phyloP scores from a whole-genome alignment of 92 coral and sea anemone genomes.

The Scolanthus callimorphus region DNA sequence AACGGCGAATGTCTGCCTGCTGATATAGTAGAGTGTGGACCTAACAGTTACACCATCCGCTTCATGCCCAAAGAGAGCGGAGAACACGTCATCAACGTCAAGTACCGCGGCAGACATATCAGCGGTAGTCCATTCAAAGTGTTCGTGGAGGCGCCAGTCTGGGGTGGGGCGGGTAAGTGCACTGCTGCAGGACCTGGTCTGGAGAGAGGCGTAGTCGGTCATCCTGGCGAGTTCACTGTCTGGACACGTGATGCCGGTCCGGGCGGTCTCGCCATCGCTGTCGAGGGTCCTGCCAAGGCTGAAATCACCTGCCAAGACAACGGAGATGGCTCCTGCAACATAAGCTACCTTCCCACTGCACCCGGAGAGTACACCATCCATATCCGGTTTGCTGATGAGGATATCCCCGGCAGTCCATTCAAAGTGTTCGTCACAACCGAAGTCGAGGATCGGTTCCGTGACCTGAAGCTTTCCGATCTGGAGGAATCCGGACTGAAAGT shows the following conservation, averaged over 20 bases:
- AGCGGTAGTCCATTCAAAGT: slow-evolving; percentile 98
- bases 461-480: slow-evolving; percentile 84
- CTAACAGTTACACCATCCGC: slow-evolving; percentile 87
- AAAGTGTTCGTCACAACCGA: slow-evolving; percentile 90
- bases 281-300: slow-evolving; percentile 99
- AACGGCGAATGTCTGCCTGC: slow-evolving; percentile 83
- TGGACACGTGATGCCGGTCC: slow-evolving; percentile 99
- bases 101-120: slow-evolving; percentile 78
- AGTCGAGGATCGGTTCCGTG: slow-evolving; percentile 96
- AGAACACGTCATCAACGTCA: slow-evolving; percentile 88
- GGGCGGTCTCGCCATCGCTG: slow-evolving; percentile 99
- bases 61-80: slow-evolving; percentile 98
- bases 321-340: slow-evolving; percentile 98
- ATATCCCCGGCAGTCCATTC: slow-evolving; percentile 95
- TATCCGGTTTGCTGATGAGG: slow-evolving; percentile 97
- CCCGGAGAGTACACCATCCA: slow-evolving; percentile 96
- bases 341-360: slow-evolving; percentile 94
- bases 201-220: slow-evolving; percentile 97
- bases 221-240: slow-evolving; percentile 90
- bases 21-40: slow-evolving; percentile 82
- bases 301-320: slow-evolving; percentile 98
- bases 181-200: slow-evolving; percentile 98
- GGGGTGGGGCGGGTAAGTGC: slow-evolving; percentile 99
- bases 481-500: slow-evolving; percentile 90
- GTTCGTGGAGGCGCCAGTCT: slow-evolving; percentile 94